These are phyloP conservation scores for Eunapius fragilis DNA, from an alignment of 37 sponge, comb jelly and placozoan species.

Conservation along the genomic window DNA sequence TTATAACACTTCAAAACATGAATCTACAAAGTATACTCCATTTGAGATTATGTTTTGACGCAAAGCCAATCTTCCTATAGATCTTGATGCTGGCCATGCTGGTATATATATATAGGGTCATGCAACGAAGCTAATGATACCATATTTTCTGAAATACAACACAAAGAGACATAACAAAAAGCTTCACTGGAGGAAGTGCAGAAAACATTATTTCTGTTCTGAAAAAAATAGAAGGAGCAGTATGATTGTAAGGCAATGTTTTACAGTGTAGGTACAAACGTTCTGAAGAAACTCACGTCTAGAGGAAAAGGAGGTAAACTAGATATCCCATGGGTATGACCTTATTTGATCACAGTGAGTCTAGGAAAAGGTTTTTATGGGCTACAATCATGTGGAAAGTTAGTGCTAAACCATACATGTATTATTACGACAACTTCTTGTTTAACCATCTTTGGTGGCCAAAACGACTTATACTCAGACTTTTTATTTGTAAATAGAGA, in stretches of 20 bases:
- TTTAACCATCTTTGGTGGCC: no score
- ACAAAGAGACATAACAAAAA: neutral
- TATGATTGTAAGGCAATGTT: constrained; percentile 21
- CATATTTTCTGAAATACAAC: neutral
- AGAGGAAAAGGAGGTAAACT: constrained; percentile 58
- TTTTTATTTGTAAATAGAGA: no score
- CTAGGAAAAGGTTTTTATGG: neutral
- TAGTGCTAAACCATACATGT: no score
- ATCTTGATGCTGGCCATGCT: constrained; percentile 11
- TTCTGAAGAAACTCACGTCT: constrained; percentile 41
- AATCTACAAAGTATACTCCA: constrained; percentile 61
- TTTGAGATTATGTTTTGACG: constrained; percentile 71
- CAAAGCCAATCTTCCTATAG: constrained; percentile 56
- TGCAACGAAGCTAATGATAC: neutral
- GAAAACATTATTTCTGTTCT: constrained; percentile 55
- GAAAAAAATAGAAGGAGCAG: constrained; percentile 60
- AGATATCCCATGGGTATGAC: constrained; percentile 31
- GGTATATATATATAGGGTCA: neutral
- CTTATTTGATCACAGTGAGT: constrained; percentile 14
- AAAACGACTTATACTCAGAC: no score
- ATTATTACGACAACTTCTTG: no score
- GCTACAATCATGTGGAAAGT: constrained; percentile 2
- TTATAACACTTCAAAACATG: constrained; percentile 80
- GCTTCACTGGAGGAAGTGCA: constrained; percentile 29
- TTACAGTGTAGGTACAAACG: constrained; percentile 21